Percentiles rank a stretch among this genome's conserved stretches.
Evolutionary conservation across 2,113 vertebrate species (phyloP).

Genomic region (Onychorhynchus coronatus): DNA sequence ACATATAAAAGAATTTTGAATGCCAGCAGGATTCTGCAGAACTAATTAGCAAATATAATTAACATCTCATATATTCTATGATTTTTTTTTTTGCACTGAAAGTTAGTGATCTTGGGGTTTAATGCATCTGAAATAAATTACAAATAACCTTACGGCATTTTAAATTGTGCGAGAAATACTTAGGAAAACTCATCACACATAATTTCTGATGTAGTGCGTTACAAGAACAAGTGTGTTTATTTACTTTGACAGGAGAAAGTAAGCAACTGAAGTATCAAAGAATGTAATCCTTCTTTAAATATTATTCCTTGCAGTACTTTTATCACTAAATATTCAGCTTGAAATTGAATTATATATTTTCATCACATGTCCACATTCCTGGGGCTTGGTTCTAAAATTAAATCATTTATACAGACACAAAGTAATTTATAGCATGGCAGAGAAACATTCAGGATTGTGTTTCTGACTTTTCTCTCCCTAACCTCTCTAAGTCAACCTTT

Average conservation of each 20-base stretch:
- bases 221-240: slow-evolving; percentile 32
- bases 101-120: neutral
- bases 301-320: slow-evolving; percentile 74
- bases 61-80: neutral
- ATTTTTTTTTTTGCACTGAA: neutral
- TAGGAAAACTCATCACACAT: slow-evolving; percentile 43
- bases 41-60: neutral
- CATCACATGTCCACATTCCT: slow-evolving; percentile 52
- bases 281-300: slow-evolving; percentile 75
- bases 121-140: slow-evolving; percentile 10
- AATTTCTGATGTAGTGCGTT: neutral
- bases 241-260: slow-evolving; percentile 69
- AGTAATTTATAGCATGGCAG: slow-evolving; percentile 16
- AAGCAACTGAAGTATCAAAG: slow-evolving; percentile 44
- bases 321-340: slow-evolving; percentile 64
- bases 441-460: slow-evolving; percentile 46
- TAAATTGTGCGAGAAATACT: neutral
- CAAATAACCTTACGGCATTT: neutral
- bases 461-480: slow-evolving; percentile 30
- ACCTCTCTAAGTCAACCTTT: neutral
- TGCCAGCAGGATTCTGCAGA: neutral
- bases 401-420: slow-evolving; percentile 59
- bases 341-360: slow-evolving; percentile 70
- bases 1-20: neutral
- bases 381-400: slow-evolving; percentile 52